Conservation (phyloP, 2,888 invertebrate species). For the Polydrusus tereticollis region DNA sequence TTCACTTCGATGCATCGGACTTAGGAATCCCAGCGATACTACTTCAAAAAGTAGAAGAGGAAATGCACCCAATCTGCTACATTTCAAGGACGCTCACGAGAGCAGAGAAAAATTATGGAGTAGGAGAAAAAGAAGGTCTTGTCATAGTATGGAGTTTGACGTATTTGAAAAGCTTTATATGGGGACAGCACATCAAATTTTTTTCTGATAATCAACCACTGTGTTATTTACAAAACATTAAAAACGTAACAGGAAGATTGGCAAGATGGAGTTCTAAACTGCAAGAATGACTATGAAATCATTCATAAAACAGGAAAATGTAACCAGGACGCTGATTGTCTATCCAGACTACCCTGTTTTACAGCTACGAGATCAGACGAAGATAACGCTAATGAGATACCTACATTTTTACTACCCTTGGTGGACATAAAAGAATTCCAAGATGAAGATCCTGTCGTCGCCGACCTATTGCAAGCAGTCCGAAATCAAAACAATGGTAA, state of each 20-base stretch:
- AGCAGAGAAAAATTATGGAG: background rate
- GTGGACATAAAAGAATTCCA: background rate
- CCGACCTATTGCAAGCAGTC: too few relatives aligned
- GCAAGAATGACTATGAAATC: background rate
- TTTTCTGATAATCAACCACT: background rate
- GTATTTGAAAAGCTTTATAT: background rate
- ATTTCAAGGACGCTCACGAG: background rate
- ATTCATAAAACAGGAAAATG: background rate
- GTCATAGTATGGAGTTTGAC: background rate
- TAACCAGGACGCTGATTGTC: background rate
- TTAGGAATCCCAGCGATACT: background rate
- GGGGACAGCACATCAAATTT: background rate
- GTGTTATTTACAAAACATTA: background rate
- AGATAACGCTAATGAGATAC: background rate
- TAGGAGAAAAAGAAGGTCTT: background rate
- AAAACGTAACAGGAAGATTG: background rate
- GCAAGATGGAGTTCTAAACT: background rate
- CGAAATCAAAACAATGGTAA: too few relatives aligned
- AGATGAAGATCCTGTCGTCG: constrained; percentile 58
- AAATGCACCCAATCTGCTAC: background rate
- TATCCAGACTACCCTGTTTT: background rate
- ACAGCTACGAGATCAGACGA: background rate
- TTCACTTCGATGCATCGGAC: background rate
- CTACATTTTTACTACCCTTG: background rate
- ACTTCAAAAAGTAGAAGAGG: background rate